Evolutionary conservation across 2,113 vertebrate species (phyloP).

Genomic region (Clupea harengus): DNA sequence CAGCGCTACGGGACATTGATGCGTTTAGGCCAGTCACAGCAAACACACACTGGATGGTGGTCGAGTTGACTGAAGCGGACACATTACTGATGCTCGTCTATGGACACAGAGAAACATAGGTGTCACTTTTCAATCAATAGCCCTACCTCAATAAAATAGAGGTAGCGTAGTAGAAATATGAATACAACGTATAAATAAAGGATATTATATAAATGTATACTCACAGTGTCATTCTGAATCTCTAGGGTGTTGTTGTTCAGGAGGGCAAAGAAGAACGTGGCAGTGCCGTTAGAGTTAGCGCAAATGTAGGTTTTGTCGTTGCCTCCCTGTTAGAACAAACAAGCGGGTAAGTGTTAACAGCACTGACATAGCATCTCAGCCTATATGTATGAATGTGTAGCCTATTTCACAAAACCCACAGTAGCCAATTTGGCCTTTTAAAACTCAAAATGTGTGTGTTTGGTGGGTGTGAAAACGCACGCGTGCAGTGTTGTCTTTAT

Average conservation of each 20-base stretch:
- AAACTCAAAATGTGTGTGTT: background rate
- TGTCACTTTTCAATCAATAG: background rate
- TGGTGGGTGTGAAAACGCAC: background rate
- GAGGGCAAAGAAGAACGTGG: conserved; percentile 18
- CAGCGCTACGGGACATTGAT: accelerated
- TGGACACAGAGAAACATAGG: background rate
- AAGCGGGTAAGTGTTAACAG: background rate
- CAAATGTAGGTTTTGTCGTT: conserved; percentile 51
- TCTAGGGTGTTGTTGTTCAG: background rate
- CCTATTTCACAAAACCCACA: background rate
- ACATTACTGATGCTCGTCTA: conserved; percentile 43
- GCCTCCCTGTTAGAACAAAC: conserved; percentile 30
- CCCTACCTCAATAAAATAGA: too few relatives aligned
- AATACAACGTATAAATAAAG: background rate
- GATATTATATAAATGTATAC: background rate
- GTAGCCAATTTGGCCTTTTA: background rate
- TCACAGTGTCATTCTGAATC: background rate
- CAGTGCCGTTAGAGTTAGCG: background rate
- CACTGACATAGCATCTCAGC: background rate
- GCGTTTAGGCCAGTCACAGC: background rate
- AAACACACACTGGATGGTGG: conserved; percentile 50
- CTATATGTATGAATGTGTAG: background rate
- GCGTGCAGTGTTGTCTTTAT: background rate
- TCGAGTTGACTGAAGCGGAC: conserved; percentile 13
- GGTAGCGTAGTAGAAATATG: background rate